phyloP scores from a whole-genome alignment of 64 coral and sea anemone genomes.

The Stichodactyla mertensii region DNA sequence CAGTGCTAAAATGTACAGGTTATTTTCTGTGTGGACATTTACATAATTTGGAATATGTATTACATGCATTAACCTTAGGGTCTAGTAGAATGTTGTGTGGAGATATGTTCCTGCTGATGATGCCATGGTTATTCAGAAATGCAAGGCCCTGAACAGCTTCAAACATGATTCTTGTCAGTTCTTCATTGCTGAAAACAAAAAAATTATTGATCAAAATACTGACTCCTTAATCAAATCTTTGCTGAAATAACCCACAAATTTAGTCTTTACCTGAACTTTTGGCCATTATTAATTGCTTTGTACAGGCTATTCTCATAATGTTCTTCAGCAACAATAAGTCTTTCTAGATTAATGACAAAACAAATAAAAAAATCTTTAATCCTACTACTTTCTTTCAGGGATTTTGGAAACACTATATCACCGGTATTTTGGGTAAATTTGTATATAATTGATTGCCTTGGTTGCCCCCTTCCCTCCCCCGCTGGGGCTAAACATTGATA shows the following conservation, averaged over 20 bases:
- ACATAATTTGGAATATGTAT: no score
- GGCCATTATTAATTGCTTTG: slow-evolving; percentile 46
- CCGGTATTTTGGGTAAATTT: no score
- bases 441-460: no score
- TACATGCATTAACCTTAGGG: slow-evolving; percentile 42
- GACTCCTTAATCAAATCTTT: no score
- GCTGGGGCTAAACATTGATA: background rate
- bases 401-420: background rate
- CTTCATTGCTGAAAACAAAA: slow-evolving; percentile 28
- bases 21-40: no score
- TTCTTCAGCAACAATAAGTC: slow-evolving; percentile 85
- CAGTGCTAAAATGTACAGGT: no score
- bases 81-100: slow-evolving; percentile 65
- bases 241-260: background rate
- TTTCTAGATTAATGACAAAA: slow-evolving; percentile 39
- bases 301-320: slow-evolving; percentile 65
- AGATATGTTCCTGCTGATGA: slow-evolving; percentile 78
- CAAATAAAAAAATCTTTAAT: background rate
- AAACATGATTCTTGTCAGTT: slow-evolving; percentile 71
- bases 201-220: background rate
- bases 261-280: slow-evolving; percentile 40
- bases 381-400: no score
- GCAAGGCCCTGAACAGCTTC: slow-evolving; percentile 66
- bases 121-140: slow-evolving; percentile 69
- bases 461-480: no score